These are phyloP conservation scores for Threskiornis aethiopicus DNA, from an alignment of 2,797 vertebrate species.

Conservation along the genomic window DNA sequence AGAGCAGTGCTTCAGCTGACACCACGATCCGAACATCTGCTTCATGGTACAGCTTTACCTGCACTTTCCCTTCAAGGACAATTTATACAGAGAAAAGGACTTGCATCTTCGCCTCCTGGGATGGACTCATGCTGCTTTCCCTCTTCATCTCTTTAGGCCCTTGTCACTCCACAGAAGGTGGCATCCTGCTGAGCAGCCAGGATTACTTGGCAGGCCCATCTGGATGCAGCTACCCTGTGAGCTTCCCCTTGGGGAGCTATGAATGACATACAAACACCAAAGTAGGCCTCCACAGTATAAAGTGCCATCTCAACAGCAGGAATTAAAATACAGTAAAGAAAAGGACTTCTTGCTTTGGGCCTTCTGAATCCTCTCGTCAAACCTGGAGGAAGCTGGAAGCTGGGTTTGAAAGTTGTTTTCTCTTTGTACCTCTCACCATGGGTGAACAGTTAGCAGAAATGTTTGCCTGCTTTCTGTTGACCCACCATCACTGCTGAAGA, in stretches of 20 bases:
- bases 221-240: slow-evolving; percentile 22
- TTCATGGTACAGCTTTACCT: background rate
- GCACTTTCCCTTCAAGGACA: slow-evolving; percentile 40
- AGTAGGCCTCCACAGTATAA: background rate
- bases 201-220: slow-evolving; percentile 57
- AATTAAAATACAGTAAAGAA: background rate
- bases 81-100: slow-evolving; percentile 21
- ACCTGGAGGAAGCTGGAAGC: background rate
- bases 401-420: background rate
- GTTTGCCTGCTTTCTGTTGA: background rate
- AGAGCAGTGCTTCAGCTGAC: background rate
- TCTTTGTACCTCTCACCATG: background rate
- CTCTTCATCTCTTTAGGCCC: slow-evolving; percentile 45
- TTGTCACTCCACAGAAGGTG: slow-evolving; percentile 47
- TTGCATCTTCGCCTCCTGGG: slow-evolving; percentile 26
- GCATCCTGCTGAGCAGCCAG: slow-evolving; percentile 5
- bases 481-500: background rate
- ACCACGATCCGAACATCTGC: background rate
- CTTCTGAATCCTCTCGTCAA: background rate
- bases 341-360: background rate
- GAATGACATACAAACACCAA: slow-evolving; percentile 36
- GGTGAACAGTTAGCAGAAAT: background rate
- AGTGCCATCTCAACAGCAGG: background rate
- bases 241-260: slow-evolving; percentile 16
- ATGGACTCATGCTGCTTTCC: background rate